phyloP scores from a whole-genome alignment of 2,888 invertebrate species.

The Escarpia spicata region DNA sequence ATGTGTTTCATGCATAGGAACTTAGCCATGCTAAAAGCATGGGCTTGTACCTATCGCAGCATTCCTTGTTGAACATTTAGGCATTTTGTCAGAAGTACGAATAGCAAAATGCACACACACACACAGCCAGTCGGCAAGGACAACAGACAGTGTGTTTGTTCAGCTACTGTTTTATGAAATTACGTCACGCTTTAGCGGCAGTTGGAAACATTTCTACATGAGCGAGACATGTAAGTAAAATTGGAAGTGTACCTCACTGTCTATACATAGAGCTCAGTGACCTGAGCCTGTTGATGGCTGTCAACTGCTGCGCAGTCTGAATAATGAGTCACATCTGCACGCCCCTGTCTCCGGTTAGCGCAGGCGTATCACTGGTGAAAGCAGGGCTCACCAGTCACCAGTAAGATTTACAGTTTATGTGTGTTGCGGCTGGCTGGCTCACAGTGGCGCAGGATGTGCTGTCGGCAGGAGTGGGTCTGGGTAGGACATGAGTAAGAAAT shows the following conservation, averaged over 20 bases:
- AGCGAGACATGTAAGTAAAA: background rate
- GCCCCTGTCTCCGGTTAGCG: conserved; percentile 10
- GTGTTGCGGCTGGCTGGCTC: background rate
- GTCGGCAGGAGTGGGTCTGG: conserved; percentile 1
- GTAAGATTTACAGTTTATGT: conserved; percentile 5
- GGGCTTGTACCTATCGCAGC: background rate
- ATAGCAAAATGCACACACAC: background rate
- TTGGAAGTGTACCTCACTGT: background rate
- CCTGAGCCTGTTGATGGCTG: conserved; percentile 6
- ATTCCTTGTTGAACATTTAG: conserved; percentile 6
- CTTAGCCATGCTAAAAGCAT: background rate
- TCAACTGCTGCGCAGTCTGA: background rate
- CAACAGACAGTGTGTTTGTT: background rate
- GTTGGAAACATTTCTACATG: background rate
- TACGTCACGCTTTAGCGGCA: background rate
- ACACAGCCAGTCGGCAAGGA: background rate
- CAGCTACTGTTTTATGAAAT: background rate
- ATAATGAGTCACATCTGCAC: conserved; percentile 11
- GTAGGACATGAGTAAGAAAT: conserved; percentile 11
- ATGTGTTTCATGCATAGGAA: background rate
- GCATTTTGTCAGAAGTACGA: background rate
- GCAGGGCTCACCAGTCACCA: conserved; percentile 16
- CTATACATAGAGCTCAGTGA: background rate
- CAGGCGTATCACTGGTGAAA: background rate
- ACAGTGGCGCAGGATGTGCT: background rate